phyloP scores from a whole-genome alignment of 2,888 invertebrate genomes.

The Diloba caeruleocephala region DNA sequence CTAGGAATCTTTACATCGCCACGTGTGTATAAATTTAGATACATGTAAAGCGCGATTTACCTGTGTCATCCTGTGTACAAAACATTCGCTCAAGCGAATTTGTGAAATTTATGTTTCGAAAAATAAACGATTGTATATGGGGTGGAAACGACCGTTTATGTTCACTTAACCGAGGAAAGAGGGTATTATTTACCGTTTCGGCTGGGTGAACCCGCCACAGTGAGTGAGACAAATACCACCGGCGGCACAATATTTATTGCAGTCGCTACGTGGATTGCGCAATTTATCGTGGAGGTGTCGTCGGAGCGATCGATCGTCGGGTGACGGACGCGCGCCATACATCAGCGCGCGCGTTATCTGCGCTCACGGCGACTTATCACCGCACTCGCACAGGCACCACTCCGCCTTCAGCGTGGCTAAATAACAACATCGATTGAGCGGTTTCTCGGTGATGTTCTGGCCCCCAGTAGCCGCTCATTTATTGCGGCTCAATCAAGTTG shows the following conservation, averaged over 20 bases:
- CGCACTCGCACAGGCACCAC: constrained; percentile 57
- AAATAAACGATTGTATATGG: constrained; percentile 89
- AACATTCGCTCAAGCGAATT: constrained; percentile 81
- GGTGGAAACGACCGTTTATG: constrained; percentile 89
- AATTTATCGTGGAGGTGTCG: constrained; percentile 88
- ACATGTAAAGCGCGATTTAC: constrained; percentile 57
- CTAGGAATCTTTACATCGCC: constrained; percentile 18
- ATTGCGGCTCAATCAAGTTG: constrained; percentile 76
- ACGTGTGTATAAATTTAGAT: constrained; percentile 40
- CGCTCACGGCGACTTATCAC: constrained; percentile 86
- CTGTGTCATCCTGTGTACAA: constrained; percentile 65
- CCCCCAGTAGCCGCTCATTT: constrained; percentile 71
- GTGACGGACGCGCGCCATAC: constrained; percentile 84
- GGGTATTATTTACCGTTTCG: constrained; percentile 89
- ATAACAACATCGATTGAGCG: constrained; percentile 72
- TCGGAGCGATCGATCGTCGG: constrained; percentile 83
- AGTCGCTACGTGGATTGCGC: constrained; percentile 87
- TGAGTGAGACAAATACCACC: constrained; percentile 88
- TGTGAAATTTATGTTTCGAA: constrained; percentile 87
- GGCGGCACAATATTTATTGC: constrained; percentile 87
- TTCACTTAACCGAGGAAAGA: constrained; percentile 89
- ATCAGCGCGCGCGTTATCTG: constrained; percentile 87
- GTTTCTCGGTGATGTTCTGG: constrained; percentile 50
- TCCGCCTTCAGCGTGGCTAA: constrained; percentile 61
- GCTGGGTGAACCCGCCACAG: constrained; percentile 87